Conservation (phyloP, 1,140 invertebrate species). For the Drosophila parabipectinata region DNA sequence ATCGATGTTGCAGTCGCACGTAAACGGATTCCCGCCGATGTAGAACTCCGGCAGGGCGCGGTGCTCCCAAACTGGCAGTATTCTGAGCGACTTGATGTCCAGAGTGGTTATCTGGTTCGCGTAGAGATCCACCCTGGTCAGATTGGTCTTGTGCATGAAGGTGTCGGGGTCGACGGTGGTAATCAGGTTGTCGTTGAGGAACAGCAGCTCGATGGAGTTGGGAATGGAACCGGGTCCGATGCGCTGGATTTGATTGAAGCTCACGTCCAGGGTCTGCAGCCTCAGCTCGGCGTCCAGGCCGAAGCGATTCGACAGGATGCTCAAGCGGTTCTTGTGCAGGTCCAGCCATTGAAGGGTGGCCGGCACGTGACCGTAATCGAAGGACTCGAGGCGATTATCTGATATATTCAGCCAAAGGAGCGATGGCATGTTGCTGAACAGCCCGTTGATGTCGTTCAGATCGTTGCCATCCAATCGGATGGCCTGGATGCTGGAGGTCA, state of each 20-base stretch:
- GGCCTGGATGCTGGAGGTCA: conserved; percentile 91
- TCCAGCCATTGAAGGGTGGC: conserved; percentile 93
- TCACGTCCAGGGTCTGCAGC: conserved; percentile 91
- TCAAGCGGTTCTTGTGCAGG: conserved; percentile 94
- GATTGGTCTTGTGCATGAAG: conserved; percentile 92
- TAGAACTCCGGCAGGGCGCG: conserved; percentile 92
- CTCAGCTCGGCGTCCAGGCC: conserved; percentile 88
- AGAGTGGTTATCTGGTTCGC: conserved; percentile 93
- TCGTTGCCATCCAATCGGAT: conserved; percentile 94
- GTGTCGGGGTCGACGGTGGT: conserved; percentile 91
- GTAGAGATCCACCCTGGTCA: conserved; percentile 93
- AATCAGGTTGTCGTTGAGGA: conserved; percentile 93
- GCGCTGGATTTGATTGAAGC: conserved; percentile 91
- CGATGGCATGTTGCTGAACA: conserved; percentile 92
- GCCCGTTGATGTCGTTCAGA: conserved; percentile 92
- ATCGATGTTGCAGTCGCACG: conserved; percentile 94
- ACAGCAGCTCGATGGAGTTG: conserved; percentile 90
- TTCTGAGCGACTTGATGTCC: conserved; percentile 91
- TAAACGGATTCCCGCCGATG: conserved; percentile 94
- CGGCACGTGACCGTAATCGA: conserved; percentile 95
- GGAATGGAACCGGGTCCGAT: conserved; percentile 89
- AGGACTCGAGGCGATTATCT: conserved; percentile 94
- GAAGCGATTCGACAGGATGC: conserved; percentile 91
- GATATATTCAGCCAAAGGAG: conserved; percentile 96
- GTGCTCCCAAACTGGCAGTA: conserved; percentile 89